A percentile compares a stretch with the other conserved stretches of the same genome.
Evolutionary conservation across 2,797 vertebrate species (phyloP).

Genomic region (Malacoraja senta): DNA sequence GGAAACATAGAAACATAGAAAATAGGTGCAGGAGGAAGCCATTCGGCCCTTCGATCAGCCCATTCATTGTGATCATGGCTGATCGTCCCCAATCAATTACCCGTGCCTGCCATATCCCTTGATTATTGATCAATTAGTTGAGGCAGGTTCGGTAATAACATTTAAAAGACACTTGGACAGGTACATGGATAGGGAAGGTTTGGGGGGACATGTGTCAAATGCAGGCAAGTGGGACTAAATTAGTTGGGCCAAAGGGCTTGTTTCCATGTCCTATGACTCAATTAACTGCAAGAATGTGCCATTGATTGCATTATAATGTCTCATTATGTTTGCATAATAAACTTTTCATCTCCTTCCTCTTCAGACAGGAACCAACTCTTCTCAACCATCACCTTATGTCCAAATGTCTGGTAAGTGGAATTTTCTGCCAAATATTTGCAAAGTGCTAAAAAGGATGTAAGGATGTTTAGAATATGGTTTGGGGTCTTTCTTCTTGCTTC

Average conservation of each 20-base stretch:
- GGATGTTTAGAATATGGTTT: not conserved
- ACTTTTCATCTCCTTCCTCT: not conserved
- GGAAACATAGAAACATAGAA: too few relatives aligned
- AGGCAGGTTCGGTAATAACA: too few relatives aligned
- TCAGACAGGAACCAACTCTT: not conserved
- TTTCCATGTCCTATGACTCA: not conserved
- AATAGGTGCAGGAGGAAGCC: too few relatives aligned
- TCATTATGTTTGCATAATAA: not conserved
- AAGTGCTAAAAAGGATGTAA: not conserved
- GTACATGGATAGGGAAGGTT: too few relatives aligned
- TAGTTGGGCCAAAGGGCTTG: too few relatives aligned
- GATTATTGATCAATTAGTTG: not conserved
- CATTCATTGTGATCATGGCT: too few relatives aligned
- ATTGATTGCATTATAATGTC: not conserved
- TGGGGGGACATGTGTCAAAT: too few relatives aligned
- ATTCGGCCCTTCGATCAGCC: too few relatives aligned
- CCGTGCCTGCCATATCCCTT: too few relatives aligned
- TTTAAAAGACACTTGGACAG: too few relatives aligned
- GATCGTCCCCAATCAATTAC: too few relatives aligned
- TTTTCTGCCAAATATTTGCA: not conserved
- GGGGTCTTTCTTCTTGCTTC: not conserved
- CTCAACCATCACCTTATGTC: not conserved
- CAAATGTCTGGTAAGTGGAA: constrained; percentile 23
- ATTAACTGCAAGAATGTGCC: not conserved
- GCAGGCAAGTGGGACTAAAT: too few relatives aligned